phyloP scores from a whole-genome alignment of 2,113 vertebrate species.

The Chaenocephalus aceratus region DNA sequence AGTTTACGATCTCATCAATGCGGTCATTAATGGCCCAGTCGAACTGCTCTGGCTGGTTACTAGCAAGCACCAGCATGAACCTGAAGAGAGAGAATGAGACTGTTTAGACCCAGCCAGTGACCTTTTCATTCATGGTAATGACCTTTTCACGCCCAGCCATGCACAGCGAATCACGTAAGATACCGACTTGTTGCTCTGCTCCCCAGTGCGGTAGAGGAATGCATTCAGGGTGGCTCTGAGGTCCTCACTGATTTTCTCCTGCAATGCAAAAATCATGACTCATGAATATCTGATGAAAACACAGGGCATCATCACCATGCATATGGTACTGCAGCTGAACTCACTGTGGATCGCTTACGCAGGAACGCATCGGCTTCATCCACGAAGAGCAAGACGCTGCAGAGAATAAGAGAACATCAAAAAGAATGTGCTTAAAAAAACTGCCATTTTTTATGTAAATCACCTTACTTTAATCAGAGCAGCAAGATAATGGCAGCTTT shows the following conservation, averaged over 20 bases:
- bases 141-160: constrained; percentile 52
- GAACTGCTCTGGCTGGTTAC: constrained; percentile 92
- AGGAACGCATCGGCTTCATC: constrained; percentile 92
- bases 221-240: constrained; percentile 90
- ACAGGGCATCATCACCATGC: constrained; percentile 41
- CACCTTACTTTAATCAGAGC: constrained; percentile 16
- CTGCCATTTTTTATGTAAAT: background rate
- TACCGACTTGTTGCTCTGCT: constrained; percentile 88
- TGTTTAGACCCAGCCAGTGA: background rate
- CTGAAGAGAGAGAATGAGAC: constrained; percentile 61
- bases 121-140: constrained; percentile 50
- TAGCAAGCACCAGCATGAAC: constrained; percentile 94
- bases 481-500: constrained; percentile 4
- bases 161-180: constrained; percentile 50
- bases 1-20: constrained; percentile 90
- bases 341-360: constrained; percentile 89
- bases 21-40: constrained; percentile 93
- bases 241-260: constrained; percentile 94
- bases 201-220: constrained; percentile 91
- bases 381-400: constrained; percentile 90
- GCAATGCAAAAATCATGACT: constrained; percentile 67
- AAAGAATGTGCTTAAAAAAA: constrained; percentile 31
- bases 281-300: constrained; percentile 54
- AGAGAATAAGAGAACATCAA: constrained; percentile 47
- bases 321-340: constrained; percentile 65